phyloP scores from a whole-genome alignment of 1,140 invertebrate genomes.

The Drosophila kurseongensis region DNA sequence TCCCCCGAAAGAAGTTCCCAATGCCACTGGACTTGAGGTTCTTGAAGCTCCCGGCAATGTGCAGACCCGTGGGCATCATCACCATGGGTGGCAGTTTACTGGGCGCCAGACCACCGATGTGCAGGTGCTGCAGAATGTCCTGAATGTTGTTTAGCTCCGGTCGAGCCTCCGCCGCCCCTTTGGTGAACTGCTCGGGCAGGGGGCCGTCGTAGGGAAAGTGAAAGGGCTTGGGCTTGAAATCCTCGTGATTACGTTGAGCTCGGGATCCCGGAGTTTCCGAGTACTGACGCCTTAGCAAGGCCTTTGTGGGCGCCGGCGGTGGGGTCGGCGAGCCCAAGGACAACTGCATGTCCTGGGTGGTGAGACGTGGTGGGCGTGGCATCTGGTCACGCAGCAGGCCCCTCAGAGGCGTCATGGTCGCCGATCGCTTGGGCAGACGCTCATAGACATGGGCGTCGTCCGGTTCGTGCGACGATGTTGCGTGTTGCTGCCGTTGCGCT shows the following conservation, averaged over 20 bases:
- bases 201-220: constrained; percentile 80
- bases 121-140: constrained; percentile 76
- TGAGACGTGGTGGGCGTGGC: constrained; percentile 67
- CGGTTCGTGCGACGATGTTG: constrained; percentile 35
- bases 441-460: constrained; percentile 73
- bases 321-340: constrained; percentile 68
- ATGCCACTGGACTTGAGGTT: constrained; percentile 78
- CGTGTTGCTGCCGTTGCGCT: constrained; percentile 80
- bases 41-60: constrained; percentile 76
- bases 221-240: constrained; percentile 74
- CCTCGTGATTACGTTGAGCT: constrained; percentile 34
- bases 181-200: constrained; percentile 75
- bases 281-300: constrained; percentile 65
- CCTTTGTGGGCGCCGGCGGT: constrained; percentile 48
- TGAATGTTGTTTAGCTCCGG: constrained; percentile 72
- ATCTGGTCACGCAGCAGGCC: constrained; percentile 71
- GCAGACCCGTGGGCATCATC: constrained; percentile 81
- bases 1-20: constrained; percentile 74
- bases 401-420: constrained; percentile 74
- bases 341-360: constrained; percentile 61
- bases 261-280: constrained; percentile 62
- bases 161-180: constrained; percentile 44
- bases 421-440: constrained; percentile 74
- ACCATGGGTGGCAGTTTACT: constrained; percentile 69
- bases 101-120: constrained; percentile 42